Percentiles rank a stretch among this genome's conserved stretches.
These are phyloP conservation scores for Scaptomyza pallida DNA, from an alignment of 1,140 invertebrate species.

Conservation along the genomic window DNA sequence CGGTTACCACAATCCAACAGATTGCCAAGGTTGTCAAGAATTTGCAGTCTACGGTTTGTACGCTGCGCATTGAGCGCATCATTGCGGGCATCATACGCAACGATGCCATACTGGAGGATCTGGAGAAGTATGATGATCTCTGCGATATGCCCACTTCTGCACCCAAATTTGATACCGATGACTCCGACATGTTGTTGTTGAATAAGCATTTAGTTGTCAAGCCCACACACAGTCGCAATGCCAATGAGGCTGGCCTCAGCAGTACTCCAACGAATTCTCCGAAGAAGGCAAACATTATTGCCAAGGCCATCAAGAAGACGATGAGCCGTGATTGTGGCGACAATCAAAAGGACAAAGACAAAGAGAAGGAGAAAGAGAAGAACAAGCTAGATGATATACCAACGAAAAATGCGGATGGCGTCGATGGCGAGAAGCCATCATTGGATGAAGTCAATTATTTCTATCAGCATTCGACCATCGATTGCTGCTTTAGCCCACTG, in stretches of 20 bases:
- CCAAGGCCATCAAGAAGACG: constrained; percentile 77
- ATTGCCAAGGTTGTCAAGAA: constrained; percentile 87
- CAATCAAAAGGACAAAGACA: constrained; percentile 41
- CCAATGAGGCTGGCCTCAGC: constrained; percentile 60
- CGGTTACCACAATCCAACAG: constrained; percentile 89
- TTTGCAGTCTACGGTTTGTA: constrained; percentile 84
- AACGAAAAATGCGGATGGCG: constrained; percentile 6
- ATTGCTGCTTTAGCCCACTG: constrained; percentile 87
- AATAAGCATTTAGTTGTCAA: constrained; percentile 47
- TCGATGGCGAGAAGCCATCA: constrained; percentile 1
- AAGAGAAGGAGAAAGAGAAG: constrained; percentile 32
- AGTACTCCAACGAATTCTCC: constrained; percentile 80
- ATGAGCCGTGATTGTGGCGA: constrained; percentile 67
- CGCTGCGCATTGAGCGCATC: constrained; percentile 86
- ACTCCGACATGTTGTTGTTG: not conserved
- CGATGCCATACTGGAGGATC: constrained; percentile 77
- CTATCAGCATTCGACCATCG: constrained; percentile 81
- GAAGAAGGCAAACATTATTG: constrained; percentile 74
- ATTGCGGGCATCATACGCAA: constrained; percentile 82
- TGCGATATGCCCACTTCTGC: constrained; percentile 49
- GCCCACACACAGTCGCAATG: constrained; percentile 35
- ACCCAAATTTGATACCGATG: not conserved
- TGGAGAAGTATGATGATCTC: constrained; percentile 78
- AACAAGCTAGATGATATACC: constrained; percentile 25
- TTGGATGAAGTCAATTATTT: constrained; percentile 67